Percentiles rank a stretch among this genome's conserved stretches.
Conservation (phyloP, 2,113 vertebrate genomes). For the Pteronura brasiliensis region DNA sequence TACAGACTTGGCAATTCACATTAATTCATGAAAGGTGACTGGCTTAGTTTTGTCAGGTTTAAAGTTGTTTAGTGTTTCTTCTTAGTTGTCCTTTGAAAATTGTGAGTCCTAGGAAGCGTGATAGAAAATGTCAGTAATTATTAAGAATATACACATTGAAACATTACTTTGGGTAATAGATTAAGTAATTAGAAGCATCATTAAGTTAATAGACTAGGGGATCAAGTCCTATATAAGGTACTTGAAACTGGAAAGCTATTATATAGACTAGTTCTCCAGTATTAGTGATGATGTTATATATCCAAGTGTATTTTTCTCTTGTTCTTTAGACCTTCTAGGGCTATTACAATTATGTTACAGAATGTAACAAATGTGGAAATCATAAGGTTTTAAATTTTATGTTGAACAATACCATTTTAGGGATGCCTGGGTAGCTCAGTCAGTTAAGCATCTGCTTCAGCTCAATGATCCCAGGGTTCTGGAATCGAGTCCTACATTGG, state of each 20-base stretch:
- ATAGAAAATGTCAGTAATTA: not conserved
- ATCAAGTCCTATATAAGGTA: not conserved
- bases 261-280: not conserved
- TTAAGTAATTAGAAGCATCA: not conserved
- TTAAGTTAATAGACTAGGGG: not conserved
- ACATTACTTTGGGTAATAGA: not conserved
- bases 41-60: not conserved
- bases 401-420: not conserved
- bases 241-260: not conserved
- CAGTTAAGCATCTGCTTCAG: too few species aligned
- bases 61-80: not conserved
- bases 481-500: too few species aligned
- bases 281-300: not conserved
- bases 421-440: too few species aligned
- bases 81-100: not conserved
- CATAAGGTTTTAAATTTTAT: not conserved
- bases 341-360: not conserved
- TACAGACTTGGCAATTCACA: not conserved
- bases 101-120: not conserved
- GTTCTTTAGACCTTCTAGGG: not conserved
- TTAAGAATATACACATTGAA: not conserved
- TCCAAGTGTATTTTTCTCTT: not conserved
- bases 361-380: not conserved
- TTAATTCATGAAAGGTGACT: not conserved
- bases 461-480: too few species aligned